Evolutionary conservation across 2,888 invertebrate genomes (phyloP).

Genomic region (Hypolimnas misippus): DNA sequence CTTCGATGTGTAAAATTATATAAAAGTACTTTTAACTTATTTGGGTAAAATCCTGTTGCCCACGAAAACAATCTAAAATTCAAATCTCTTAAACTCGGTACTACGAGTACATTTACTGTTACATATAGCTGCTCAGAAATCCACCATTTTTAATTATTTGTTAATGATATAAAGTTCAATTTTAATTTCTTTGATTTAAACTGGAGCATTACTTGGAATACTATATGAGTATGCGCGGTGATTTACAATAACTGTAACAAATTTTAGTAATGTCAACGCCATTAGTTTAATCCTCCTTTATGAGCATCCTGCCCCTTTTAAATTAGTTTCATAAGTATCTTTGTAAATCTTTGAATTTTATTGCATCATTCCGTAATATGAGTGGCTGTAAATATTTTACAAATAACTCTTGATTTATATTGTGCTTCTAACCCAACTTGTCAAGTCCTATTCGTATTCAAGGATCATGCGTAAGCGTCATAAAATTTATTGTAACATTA

Average conservation of each 20-base stretch:
- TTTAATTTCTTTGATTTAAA: not conserved
- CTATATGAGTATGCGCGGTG: not conserved
- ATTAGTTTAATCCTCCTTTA: conserved; percentile 2
- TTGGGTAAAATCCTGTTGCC: too few species aligned
- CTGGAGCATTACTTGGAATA: not conserved
- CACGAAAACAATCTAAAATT: too few species aligned
- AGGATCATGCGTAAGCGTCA: too few species aligned
- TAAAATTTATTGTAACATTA: not conserved
- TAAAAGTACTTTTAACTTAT: not conserved
- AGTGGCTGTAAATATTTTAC: not conserved
- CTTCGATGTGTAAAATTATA: too few species aligned
- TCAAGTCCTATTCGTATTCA: too few species aligned
- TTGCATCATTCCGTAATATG: not conserved
- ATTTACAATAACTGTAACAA: conserved; percentile 3
- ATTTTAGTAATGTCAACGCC: not conserved
- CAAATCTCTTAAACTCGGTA: too few species aligned
- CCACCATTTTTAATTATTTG: too few species aligned
- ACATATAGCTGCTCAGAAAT: too few species aligned
- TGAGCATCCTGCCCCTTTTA: not conserved
- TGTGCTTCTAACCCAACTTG: not conserved
- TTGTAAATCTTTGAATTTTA: conserved; percentile 6
- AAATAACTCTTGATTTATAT: not conserved
- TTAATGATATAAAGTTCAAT: too few species aligned
- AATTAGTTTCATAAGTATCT: not conserved
- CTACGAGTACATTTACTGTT: too few species aligned